Percentiles rank a stretch among this genome's conserved stretches.
Evolutionary conservation across 2,888 invertebrate genomes (phyloP).

Genomic region (Pollenia amentaria): DNA sequence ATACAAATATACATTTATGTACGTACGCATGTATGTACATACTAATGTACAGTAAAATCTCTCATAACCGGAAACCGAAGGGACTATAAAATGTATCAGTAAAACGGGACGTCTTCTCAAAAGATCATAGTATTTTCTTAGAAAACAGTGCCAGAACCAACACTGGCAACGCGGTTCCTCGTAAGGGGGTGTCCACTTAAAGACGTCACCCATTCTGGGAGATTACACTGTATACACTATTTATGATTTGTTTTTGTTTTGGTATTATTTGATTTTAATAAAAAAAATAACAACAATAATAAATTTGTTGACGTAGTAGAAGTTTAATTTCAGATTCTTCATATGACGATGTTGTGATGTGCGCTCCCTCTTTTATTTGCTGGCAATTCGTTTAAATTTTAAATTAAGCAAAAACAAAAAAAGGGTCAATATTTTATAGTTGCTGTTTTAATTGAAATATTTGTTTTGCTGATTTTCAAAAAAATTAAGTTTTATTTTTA

Average conservation of each 20-base stretch:
- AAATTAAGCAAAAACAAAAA: slow-evolving; percentile 34
- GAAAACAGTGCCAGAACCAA: no score
- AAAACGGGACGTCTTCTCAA: no score
- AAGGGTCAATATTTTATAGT: slow-evolving; percentile 40
- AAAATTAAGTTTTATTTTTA: background rate
- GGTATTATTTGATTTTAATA: background rate
- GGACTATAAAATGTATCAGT: no score
- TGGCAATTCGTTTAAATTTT: slow-evolving; percentile 42
- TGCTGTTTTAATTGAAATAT: background rate
- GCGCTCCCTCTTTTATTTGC: slow-evolving; percentile 44
- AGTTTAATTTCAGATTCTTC: slow-evolving; percentile 22
- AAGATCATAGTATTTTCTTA: no score
- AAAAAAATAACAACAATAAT: slow-evolving; percentile 23
- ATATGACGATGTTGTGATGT: slow-evolving; percentile 16
- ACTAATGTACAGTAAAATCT: no score
- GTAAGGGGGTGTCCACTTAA: no score
- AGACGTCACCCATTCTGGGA: no score
- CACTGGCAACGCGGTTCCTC: no score
- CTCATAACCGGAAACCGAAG: no score
- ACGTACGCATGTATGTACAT: no score
- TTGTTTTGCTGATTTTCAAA: background rate
- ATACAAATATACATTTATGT: no score
- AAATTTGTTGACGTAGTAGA: slow-evolving; percentile 47
- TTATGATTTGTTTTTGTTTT: slow-evolving; percentile 35
- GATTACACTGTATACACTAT: background rate